phyloP scores from a whole-genome alignment of 2,113 vertebrate species.

The Brachionichthys hirsutus region DNA sequence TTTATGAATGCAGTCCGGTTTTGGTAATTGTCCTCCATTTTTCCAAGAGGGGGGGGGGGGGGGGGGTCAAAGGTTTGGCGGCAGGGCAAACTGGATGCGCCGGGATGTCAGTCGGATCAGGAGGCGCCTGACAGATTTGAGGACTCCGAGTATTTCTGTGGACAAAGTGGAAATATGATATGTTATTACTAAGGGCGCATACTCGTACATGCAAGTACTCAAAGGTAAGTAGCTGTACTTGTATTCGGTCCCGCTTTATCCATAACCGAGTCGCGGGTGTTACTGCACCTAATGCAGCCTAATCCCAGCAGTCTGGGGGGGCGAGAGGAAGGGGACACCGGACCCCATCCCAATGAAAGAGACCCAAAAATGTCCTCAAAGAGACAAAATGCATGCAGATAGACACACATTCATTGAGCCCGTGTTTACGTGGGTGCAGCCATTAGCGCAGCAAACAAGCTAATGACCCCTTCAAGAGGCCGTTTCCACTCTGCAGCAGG shows the following conservation, averaged over 20 bases:
- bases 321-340: no score
- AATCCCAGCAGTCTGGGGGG: no score
- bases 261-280: no score
- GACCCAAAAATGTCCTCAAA: neutral
- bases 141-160: slow-evolving; percentile 30
- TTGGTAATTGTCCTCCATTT: slow-evolving; percentile 88
- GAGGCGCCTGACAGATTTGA: slow-evolving; percentile 22
- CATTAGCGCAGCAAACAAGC: neutral
- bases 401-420: neutral
- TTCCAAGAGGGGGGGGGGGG: slow-evolving; percentile 22
- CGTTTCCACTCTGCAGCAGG: slow-evolving; percentile 18
- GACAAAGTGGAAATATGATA: slow-evolving; percentile 15
- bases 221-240: no score
- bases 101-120: slow-evolving; percentile 17
- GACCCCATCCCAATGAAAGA: neutral
- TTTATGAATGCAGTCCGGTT: slow-evolving; percentile 94
- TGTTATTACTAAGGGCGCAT: no score
- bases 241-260: no score
- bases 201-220: no score
- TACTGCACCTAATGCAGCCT: no score
- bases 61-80: slow-evolving; percentile 1
- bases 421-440: no score
- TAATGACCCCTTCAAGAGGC: neutral
- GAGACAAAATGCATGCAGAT: neutral
- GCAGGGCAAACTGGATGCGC: slow-evolving; percentile 13